Evolutionary conservation across 2,888 invertebrate species (phyloP).

Genomic region (Falcaria lacertinaria): DNA sequence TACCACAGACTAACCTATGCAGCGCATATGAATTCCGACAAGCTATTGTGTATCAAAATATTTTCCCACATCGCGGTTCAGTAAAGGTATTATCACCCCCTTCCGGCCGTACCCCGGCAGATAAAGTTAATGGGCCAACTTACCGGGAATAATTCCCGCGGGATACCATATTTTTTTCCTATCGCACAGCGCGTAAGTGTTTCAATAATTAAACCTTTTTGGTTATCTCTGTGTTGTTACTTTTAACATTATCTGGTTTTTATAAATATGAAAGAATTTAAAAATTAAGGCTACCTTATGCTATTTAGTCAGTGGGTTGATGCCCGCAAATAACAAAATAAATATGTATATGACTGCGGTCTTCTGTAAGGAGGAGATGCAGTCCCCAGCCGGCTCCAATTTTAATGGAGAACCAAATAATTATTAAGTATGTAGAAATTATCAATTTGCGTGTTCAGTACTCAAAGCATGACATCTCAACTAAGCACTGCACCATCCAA

Average conservation of each 20-base stretch:
- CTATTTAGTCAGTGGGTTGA: no score
- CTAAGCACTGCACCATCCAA: constrained; percentile 8
- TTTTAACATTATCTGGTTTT: background rate
- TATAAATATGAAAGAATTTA: background rate
- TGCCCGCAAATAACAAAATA: no score
- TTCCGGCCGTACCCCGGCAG: constrained; percentile 33
- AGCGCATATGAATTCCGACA: background rate
- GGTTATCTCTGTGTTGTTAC: constrained; percentile 12
- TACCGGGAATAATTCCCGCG: constrained; percentile 62
- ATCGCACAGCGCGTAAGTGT: constrained; percentile 36
- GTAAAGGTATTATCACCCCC: constrained; percentile 26
- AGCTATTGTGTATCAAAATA: background rate
- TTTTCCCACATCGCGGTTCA: constrained; percentile 26
- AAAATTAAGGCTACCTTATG: no score
- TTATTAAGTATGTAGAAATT: no score
- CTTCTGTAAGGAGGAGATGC: no score
- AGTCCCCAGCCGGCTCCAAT: no score
- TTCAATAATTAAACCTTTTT: constrained; percentile 40
- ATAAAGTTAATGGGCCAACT: constrained; percentile 73
- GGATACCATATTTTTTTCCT: constrained; percentile 38
- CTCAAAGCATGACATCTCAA: background rate
- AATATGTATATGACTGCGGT: no score
- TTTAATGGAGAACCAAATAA: no score
- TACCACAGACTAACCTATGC: background rate
- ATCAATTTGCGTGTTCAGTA: background rate